These are phyloP conservation scores for Aldrovandia affinis DNA, from an alignment of 2,797 vertebrate genomes.

Conservation along the genomic window DNA sequence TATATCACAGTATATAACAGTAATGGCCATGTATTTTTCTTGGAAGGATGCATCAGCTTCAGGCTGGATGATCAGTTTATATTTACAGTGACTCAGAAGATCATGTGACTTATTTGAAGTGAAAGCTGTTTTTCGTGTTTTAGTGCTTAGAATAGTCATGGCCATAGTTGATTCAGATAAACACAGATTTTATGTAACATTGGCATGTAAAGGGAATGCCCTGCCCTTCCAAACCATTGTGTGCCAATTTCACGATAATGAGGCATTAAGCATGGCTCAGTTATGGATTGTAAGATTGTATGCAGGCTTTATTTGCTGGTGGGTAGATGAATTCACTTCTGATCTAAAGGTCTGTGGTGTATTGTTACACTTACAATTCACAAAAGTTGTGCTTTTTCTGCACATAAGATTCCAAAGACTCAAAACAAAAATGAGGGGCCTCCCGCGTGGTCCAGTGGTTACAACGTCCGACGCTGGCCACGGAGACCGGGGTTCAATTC, in stretches of 20 bases:
- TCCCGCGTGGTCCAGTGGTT: no score
- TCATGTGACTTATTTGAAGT: constrained; percentile 2
- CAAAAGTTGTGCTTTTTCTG: neutral
- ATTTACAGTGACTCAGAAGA: constrained; percentile 8
- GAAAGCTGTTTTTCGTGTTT: constrained; percentile 13
- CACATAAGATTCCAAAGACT: no score
- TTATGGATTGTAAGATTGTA: neutral
- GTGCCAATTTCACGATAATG: neutral
- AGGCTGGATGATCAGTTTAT: neutral
- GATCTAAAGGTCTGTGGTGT: neutral
- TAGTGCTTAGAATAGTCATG: neutral
- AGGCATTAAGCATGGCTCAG: neutral
- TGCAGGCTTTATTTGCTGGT: neutral
- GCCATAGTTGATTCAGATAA: neutral
- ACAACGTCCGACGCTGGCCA: no score
- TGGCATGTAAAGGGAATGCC: neutral
- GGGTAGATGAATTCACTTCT: neutral
- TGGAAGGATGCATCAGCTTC: neutral
- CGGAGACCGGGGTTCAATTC: no score
- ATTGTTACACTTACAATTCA: no score
- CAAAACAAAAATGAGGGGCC: no score
- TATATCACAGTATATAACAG: neutral
- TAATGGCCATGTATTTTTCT: neutral
- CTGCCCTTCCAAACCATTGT: neutral
- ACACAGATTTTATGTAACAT: neutral